Conservation (phyloP, 2,888 invertebrate genomes). For the Hipparchia semele region DNA sequence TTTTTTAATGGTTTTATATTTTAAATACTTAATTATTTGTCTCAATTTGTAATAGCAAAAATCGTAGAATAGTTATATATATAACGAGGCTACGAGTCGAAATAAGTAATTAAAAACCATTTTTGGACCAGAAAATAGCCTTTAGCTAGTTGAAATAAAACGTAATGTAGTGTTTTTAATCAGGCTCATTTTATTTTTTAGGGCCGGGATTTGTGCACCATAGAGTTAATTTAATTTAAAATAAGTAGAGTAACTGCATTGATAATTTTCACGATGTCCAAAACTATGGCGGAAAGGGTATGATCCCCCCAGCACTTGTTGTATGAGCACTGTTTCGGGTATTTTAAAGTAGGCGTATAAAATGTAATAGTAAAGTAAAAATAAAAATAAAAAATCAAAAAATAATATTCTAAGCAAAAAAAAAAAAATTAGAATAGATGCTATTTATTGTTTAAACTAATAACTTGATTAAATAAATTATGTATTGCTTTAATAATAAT, state of each 20-base stretch:
- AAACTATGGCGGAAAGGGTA: slow-evolving; percentile 75
- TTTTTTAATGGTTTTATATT: neutral
- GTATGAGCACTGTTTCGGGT: slow-evolving; percentile 57
- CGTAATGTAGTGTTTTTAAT: neutral
- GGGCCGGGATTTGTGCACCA: slow-evolving; percentile 31
- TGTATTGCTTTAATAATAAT: neutral
- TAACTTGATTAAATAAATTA: neutral
- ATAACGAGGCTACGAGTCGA: too few species aligned
- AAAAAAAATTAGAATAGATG: neutral
- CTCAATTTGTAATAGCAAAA: neutral
- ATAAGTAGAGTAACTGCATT: slow-evolving; percentile 41
- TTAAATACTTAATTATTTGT: neutral
- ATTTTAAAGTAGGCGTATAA: neutral
- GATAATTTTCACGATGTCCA: slow-evolving; percentile 83
- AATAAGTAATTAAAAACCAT: slow-evolving; percentile 1
- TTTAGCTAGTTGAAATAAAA: neutral
- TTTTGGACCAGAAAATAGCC: slow-evolving; percentile 5
- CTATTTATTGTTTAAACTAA: neutral
- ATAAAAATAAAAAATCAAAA: slow-evolving; percentile 3
- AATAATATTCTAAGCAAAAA: neutral
- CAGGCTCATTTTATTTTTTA: slow-evolving; percentile 5
- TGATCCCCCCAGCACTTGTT: slow-evolving; percentile 76
- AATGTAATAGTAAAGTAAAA: neutral
- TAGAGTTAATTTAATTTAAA: slow-evolving; percentile 10
- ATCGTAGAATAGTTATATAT: neutral